A percentile compares a stretch with the other conserved stretches of the same genome.
phyloP scores from a whole-genome alignment of 2,888 invertebrate species.

The Hololepta plana region DNA sequence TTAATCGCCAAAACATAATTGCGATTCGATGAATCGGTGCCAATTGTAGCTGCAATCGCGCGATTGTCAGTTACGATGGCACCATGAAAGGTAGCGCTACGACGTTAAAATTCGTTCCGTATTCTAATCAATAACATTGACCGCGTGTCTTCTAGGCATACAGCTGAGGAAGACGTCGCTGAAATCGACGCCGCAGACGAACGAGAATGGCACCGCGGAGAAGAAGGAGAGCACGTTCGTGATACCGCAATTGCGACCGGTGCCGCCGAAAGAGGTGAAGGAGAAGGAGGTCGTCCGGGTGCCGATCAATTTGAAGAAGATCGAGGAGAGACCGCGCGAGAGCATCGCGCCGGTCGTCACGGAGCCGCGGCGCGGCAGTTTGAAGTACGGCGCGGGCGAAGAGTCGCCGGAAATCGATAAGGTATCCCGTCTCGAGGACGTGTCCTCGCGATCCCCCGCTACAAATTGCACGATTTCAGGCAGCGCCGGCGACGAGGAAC shows the following conservation, averaged over 20 bases:
- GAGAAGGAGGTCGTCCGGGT: slow-evolving; percentile 26
- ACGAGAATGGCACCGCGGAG: slow-evolving; percentile 21
- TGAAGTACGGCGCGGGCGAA: slow-evolving; percentile 7
- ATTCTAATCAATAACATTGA: slow-evolving; percentile 5
- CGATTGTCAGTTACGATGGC: too few relatives aligned
- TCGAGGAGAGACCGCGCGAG: slow-evolving; percentile 21
- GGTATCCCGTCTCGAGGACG: too few relatives aligned
- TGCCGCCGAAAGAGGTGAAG: slow-evolving; percentile 21
- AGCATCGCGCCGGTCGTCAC: too few relatives aligned
- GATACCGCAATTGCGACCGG: slow-evolving; percentile 22
- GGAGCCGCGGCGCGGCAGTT: slow-evolving; percentile 11
- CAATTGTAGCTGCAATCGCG: not conserved
- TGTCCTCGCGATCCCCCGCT: too few relatives aligned
- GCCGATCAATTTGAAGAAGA: slow-evolving; percentile 24
- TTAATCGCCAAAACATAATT: too few relatives aligned
- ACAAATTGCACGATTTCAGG: slow-evolving; percentile 16
- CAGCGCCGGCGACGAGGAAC: slow-evolving; percentile 20
- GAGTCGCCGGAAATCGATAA: slow-evolving; percentile 8
- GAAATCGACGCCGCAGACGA: slow-evolving; percentile 16
- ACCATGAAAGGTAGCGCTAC: slow-evolving; percentile 6
- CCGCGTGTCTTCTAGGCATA: slow-evolving; percentile 11
- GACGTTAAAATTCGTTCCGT: not conserved
- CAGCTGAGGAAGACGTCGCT: slow-evolving; percentile 13
- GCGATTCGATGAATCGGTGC: not conserved
- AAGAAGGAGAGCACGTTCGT: slow-evolving; percentile 21